A percentile compares a stretch with the other conserved stretches of the same genome.
Conservation (phyloP, 2,888 invertebrate genomes). For the Empis stercorea region DNA sequence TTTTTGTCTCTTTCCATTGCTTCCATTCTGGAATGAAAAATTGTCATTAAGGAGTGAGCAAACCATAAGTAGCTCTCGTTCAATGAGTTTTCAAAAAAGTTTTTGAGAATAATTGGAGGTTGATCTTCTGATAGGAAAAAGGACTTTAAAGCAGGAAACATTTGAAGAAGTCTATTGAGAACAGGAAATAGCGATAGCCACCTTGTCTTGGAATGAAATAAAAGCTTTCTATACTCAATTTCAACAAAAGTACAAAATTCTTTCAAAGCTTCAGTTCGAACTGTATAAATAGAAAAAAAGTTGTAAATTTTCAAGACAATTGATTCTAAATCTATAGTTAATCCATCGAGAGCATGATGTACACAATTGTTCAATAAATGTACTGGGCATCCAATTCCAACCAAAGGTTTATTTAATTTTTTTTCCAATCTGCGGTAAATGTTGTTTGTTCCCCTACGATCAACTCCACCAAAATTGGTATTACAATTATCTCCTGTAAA, state of each 20-base stretch:
- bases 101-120: neutral
- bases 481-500: slow-evolving; percentile 1
- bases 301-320: slow-evolving; percentile 15
- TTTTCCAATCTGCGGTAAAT: neutral
- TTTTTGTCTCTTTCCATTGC: slow-evolving; percentile 1
- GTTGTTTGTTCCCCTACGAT: neutral
- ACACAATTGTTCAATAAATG: slow-evolving; percentile 5
- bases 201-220: neutral
- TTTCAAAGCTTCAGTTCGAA: slow-evolving; percentile 5
- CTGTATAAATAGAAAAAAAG: slow-evolving; percentile 13
- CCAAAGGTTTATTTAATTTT: neutral
- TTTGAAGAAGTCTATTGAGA: neutral
- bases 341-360: slow-evolving; percentile 10
- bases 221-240: neutral
- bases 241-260: neutral
- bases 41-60: neutral
- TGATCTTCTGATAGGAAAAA: neutral
- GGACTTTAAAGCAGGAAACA: neutral
- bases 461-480: neutral
- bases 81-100: neutral
- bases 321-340: slow-evolving; percentile 15
- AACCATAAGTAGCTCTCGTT: neutral
- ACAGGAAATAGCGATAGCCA: neutral
- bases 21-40: neutral
- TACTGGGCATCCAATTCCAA: neutral